A percentile compares a stretch with the other conserved stretches of the same genome.
Conservation (phyloP, 2,888 invertebrate genomes). For the Antheraea yamamai region DNA sequence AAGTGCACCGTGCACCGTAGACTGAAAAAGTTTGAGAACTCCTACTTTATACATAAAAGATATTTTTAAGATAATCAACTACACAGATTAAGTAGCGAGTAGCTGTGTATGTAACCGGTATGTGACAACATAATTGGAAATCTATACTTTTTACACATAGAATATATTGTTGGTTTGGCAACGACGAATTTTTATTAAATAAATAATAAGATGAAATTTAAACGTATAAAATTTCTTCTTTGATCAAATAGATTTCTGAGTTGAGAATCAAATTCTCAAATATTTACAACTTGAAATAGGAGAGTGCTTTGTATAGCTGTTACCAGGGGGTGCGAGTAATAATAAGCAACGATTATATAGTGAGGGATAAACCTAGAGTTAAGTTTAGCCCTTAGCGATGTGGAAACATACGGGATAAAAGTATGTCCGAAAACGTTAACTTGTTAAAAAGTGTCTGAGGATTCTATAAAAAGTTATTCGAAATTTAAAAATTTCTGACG, state of each 20-base stretch:
- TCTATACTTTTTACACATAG: no score
- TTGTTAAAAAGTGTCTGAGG: neutral
- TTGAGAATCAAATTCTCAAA: constrained; percentile 50
- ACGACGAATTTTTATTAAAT: no score
- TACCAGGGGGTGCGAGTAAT: constrained; percentile 59
- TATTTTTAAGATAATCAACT: no score
- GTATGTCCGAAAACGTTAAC: neutral
- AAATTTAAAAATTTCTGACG: neutral
- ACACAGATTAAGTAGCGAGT: no score
- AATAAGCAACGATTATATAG: constrained; percentile 69
- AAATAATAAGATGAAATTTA: neutral
- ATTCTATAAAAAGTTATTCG: neutral
- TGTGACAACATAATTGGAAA: no score
- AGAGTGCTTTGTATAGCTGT: constrained; percentile 53
- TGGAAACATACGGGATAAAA: constrained; percentile 38
- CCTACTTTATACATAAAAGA: no score
- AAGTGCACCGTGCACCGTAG: no score
- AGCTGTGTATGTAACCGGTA: no score
- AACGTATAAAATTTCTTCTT: neutral
- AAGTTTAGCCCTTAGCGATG: constrained; percentile 35
- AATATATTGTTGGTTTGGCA: no score
- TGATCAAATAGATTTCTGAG: constrained; percentile 25
- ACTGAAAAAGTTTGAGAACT: no score
- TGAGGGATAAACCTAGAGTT: constrained; percentile 48
- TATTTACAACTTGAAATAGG: constrained; percentile 58